Conservation (phyloP, 2,113 vertebrate species). For the Amblyornis subalaris region DNA sequence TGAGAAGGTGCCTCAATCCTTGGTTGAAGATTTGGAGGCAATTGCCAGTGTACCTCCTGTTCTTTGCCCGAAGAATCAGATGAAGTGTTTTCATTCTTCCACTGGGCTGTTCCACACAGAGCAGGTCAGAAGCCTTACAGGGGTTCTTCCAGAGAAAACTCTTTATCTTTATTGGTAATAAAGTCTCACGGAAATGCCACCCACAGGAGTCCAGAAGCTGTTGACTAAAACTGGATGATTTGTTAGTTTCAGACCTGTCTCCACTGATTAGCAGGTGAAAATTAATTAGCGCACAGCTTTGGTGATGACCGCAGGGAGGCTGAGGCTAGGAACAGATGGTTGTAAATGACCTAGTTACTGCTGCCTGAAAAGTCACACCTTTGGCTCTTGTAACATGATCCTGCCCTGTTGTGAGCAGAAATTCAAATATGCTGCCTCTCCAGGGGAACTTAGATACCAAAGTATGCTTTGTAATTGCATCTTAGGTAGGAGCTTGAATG, state of each 20-base stretch:
- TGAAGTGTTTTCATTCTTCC: neutral
- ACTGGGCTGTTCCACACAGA: accelerated
- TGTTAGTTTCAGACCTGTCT: neutral
- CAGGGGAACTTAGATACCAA: neutral
- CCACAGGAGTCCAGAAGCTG: neutral
- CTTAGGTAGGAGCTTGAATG: neutral
- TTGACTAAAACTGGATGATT: neutral
- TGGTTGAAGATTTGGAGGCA: neutral
- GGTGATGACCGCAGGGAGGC: neutral
- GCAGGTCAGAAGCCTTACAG: neutral
- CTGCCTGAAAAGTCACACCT: constrained; percentile 19
- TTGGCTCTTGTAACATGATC: neutral
- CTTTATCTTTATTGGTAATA: neutral
- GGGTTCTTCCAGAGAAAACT: neutral
- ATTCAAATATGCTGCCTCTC: constrained; percentile 4
- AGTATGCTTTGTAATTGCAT: neutral
- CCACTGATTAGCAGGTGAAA: neutral
- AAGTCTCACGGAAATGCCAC: neutral
- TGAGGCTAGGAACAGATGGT: constrained; percentile 27
- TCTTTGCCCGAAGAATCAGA: neutral
- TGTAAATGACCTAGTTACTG: constrained; percentile 39
- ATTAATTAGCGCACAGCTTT: neutral
- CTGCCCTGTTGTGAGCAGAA: neutral
- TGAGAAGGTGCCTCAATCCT: neutral
- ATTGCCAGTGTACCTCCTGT: neutral